Conservation (phyloP, 2,888 invertebrate genomes). For the Dryobota labecula region DNA sequence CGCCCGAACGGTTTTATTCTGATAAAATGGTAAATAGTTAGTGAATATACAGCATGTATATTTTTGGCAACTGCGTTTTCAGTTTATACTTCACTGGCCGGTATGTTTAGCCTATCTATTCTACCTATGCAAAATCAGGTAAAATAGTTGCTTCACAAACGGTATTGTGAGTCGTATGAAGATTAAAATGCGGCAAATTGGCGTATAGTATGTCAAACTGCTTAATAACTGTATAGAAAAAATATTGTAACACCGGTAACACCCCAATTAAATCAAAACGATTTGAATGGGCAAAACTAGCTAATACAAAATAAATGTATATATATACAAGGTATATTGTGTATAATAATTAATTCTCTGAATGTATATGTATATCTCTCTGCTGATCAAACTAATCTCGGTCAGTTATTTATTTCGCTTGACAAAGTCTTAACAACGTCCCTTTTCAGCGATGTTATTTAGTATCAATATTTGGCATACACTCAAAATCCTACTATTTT, state of each 20-base stretch:
- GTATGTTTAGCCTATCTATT: neutral
- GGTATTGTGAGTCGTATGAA: neutral
- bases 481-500: no score
- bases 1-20: constrained; percentile 53
- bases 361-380: neutral
- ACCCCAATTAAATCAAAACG: no score
- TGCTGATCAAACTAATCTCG: neutral
- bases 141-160: neutral
- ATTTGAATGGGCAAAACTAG: no score
- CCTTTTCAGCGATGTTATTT: neutral
- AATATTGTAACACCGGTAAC: no score
- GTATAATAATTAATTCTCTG: neutral
- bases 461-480: constrained; percentile 18
- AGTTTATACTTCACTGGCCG: neutral
- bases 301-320: no score
- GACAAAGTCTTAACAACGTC: neutral
- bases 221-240: no score
- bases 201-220: neutral
- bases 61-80: neutral
- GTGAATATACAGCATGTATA: neutral
- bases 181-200: neutral
- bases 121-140: neutral
- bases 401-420: neutral
- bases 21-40: constrained; percentile 46
- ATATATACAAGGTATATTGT: no score